These are phyloP conservation scores for Mionectes olivaceus DNA, from an alignment of 2,797 vertebrate species.

Conservation along the genomic window DNA sequence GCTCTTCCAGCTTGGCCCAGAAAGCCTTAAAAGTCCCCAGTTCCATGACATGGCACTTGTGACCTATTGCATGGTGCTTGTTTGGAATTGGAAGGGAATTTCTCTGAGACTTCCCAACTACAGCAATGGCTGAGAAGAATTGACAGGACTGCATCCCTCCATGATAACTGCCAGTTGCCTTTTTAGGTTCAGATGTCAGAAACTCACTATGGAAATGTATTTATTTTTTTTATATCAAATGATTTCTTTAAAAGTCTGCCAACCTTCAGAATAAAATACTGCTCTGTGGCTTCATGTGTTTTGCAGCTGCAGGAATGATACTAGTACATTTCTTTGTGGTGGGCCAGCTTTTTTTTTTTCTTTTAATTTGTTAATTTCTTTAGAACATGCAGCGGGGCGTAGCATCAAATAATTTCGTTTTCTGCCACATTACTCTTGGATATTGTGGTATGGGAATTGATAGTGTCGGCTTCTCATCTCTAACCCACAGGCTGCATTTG, in stretches of 20 bases:
- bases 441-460: not conserved
- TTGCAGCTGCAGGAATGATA: constrained; percentile 22
- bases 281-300: constrained; percentile 27
- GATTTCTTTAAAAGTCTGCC: constrained; percentile 40
- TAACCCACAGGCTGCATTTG: not conserved
- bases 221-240: constrained; percentile 12
- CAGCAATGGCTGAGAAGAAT: not conserved
- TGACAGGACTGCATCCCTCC: not conserved
- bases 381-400: not conserved
- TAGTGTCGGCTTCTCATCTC: constrained; percentile 7
- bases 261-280: not conserved
- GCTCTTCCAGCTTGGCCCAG: not conserved
- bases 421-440: constrained; percentile 18
- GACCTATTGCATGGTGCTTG: not conserved
- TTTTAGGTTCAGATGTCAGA: constrained; percentile 7
- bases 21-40: not conserved
- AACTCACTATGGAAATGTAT: not conserved
- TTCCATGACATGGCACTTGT: not conserved
- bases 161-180: not conserved
- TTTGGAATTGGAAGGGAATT: not conserved
- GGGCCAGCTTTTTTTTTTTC: not conserved
- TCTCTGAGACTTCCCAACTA: not conserved
- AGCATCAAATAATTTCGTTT: constrained; percentile 28
- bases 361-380: not conserved
- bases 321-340: not conserved